phyloP scores from a whole-genome alignment of 2,888 invertebrate species.

The Andricus quercusramuli region DNA sequence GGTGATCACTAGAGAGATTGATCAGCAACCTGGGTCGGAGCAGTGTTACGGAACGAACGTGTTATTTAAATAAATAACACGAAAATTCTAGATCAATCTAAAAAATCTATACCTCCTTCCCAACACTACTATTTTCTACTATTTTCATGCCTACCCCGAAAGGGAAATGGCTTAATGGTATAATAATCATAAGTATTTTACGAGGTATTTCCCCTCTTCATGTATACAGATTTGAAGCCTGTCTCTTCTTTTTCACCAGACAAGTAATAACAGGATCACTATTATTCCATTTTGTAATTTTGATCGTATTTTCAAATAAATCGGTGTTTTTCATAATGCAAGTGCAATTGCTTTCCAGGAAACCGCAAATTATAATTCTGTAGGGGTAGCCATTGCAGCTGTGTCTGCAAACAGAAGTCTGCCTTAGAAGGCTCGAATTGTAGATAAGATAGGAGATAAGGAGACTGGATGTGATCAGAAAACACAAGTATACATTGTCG shows the following conservation, averaged over 20 bases:
- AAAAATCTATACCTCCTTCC: too few relatives aligned
- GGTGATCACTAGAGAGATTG: too few relatives aligned
- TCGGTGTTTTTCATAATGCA: background rate
- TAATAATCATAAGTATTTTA: too few relatives aligned
- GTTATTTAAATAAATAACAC: too few relatives aligned
- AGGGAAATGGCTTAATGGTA: too few relatives aligned
- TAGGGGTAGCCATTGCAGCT: background rate
- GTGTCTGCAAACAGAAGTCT: constrained; percentile 19
- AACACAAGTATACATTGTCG: background rate
- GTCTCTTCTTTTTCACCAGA: background rate
- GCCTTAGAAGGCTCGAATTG: constrained; percentile 18
- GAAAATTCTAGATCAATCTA: too few relatives aligned
- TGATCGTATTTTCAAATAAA: background rate
- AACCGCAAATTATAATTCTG: constrained; percentile 23
- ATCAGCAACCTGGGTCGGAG: too few relatives aligned
- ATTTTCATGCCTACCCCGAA: too few relatives aligned
- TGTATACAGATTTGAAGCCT: too few relatives aligned
- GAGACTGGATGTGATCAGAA: background rate
- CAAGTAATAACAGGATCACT: background rate
- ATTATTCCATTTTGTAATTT: background rate
- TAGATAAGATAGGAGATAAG: constrained; percentile 29
- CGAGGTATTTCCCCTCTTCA: too few relatives aligned
- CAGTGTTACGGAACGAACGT: too few relatives aligned
- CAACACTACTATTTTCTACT: too few relatives aligned
- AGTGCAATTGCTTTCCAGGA: background rate